A percentile compares a stretch with the other conserved stretches of the same genome.
Conservation (phyloP, 2,888 invertebrate species). For the Antitype chi region DNA sequence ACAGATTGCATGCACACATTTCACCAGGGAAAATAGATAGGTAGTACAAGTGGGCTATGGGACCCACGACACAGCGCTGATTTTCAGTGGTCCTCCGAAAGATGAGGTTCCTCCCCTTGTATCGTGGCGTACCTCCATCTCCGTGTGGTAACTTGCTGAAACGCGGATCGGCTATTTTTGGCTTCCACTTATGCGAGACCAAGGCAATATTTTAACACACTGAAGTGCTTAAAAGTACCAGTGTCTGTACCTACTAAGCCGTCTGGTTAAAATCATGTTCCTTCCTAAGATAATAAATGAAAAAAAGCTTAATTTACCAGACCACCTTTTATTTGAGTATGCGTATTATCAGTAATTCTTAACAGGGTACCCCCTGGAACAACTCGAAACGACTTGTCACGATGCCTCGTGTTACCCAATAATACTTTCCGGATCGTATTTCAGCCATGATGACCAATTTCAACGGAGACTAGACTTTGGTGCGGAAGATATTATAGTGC, state of each 20-base stretch:
- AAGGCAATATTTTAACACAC: not conserved
- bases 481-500: too few species aligned
- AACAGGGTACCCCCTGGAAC: too few species aligned
- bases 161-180: not conserved
- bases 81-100: not conserved
- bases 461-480: too few species aligned
- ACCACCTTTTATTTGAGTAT: not conserved
- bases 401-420: too few species aligned
- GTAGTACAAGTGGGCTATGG: too few species aligned
- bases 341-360: not conserved
- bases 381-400: too few species aligned
- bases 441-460: too few species aligned
- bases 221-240: constrained; percentile 12
- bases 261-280: constrained; percentile 8
- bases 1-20: too few species aligned
- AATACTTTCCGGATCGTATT: too few species aligned
- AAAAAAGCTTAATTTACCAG: not conserved
- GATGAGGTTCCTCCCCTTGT: not conserved
- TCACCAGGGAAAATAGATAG: too few species aligned
- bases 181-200: not conserved
- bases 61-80: too few species aligned
- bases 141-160: not conserved
- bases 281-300: not conserved
- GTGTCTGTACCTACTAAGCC: constrained; percentile 1
- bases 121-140: not conserved